Base-by-base conservation (phyloP, 23 tunicate genomes). In the Halocynthia roretzi region DNA sequence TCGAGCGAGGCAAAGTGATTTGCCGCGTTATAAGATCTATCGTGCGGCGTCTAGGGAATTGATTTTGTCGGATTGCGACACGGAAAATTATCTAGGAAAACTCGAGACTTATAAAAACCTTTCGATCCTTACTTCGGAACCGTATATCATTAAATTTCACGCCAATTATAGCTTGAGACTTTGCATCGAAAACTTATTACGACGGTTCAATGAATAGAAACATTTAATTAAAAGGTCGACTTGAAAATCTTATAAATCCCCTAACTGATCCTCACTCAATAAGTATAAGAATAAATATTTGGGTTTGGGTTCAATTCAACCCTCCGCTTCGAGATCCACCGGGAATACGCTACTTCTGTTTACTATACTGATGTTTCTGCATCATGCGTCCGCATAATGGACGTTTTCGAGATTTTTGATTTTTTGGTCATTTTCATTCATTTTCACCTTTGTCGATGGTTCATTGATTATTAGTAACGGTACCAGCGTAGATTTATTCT, bases 101-200 rank as follows among this genome's bases (percentile, higher is more conserved):
- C 17, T 58, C 63, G 63, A n/a, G 17, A 58, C 63, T n/a, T n/a
- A n/a, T n/a, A n/a, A n/a, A n/a, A n/a, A n/a, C n/a, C n/a, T 31
- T 31, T 31, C 44, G 1, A 58, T 58, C 4, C 17, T 58, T n/a
- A 58, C 63, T 58, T 14, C 17, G 15, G 63, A 4, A 58, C 83
- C 48, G 76, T 53, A 80, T 80, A 80, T 80, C 52, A 58, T 80
- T 80, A 19, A 17, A 76, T 62, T 67, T 80, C 78, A 74, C 64
- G 78, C 78, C 56, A 10, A 64, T 74, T 74, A 74, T 62, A 54
- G 22, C 50, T 19, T 74, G 55, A 54, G 55, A 53, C 65, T 74
- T 74, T 52, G 23, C 50, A 19, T 54, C 60, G 15, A 54, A 20
- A 54, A 10, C 65, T 54, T 54, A 62, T 74, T 74, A 74, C 14